phyloP scores from a whole-genome alignment of 2,113 vertebrate genomes.

The Myxocyprinus asiaticus region DNA sequence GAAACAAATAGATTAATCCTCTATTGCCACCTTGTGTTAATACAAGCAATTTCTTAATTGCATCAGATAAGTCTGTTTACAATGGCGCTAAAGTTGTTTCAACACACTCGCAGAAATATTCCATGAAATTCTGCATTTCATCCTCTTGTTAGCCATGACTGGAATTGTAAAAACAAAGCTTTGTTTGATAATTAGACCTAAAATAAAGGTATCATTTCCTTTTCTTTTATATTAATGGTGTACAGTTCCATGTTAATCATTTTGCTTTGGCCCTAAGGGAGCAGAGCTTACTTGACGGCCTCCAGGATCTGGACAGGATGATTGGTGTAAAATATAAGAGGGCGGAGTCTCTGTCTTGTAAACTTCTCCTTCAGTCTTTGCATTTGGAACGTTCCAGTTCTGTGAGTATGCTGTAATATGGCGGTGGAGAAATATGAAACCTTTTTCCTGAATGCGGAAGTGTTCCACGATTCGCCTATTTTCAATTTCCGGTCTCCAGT shows the following conservation, averaged over 20 bases:
- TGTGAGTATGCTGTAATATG: constrained; percentile 62
- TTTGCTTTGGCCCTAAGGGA: constrained; percentile 52
- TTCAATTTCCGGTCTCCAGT: too few relatives aligned
- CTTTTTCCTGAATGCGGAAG: background rate
- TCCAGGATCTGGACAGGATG: constrained; percentile 76
- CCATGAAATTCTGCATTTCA: constrained; percentile 12
- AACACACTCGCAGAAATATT: constrained; percentile 5
- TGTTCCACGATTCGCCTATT: too few relatives aligned
- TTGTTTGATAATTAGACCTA: background rate
- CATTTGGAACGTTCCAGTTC: constrained; percentile 54
- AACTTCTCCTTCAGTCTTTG: constrained; percentile 69
- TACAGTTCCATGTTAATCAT: background rate
- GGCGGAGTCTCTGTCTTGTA: constrained; percentile 61
- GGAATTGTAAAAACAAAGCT: background rate
- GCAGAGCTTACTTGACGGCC: constrained; percentile 64
- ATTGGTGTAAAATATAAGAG: constrained; percentile 70
- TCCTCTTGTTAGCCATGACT: background rate
- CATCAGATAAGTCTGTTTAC: background rate
- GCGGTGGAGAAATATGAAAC: background rate
- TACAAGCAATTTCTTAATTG: background rate
- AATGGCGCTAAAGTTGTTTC: too few relatives aligned
- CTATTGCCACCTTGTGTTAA: constrained; percentile 42
- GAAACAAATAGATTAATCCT: background rate
- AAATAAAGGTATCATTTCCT: background rate
- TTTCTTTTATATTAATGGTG: background rate